Percentiles rank a stretch among this genome's conserved stretches.
These are phyloP conservation scores for Mechanitis mazaeus DNA, from an alignment of 2,888 invertebrate genomes.

Conservation along the genomic window DNA sequence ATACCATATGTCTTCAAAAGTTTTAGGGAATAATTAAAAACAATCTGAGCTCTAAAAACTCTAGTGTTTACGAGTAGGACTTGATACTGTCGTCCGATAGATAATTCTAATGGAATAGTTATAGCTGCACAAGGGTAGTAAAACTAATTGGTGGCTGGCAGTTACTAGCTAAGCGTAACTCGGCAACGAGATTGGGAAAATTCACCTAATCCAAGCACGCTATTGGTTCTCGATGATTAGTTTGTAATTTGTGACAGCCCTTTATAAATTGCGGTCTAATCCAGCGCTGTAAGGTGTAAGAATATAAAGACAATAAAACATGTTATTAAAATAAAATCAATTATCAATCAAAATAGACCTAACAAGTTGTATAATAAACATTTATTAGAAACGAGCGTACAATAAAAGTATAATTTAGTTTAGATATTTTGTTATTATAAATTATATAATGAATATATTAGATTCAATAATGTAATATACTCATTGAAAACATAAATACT, in stretches of 20 bases:
- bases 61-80: conserved; percentile 30
- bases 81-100: conserved; percentile 57
- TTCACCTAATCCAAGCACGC: conserved; percentile 67
- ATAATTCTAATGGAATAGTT: conserved; percentile 58
- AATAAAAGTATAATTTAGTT: too few species aligned
- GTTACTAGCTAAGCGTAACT: conserved; percentile 1
- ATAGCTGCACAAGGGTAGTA: conserved; percentile 69
- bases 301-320: not conserved
- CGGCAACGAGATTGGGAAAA: conserved; percentile 62
- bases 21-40: too few species aligned
- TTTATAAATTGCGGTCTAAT: conserved; percentile 16
- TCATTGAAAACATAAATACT: too few species aligned
- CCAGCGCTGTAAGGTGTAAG: not conserved
- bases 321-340: too few species aligned
- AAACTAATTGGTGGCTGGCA: conserved; percentile 34
- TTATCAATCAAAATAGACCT: too few species aligned
- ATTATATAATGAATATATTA: too few species aligned
- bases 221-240: conserved; percentile 67
- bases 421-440: too few species aligned
- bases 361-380: too few species aligned
- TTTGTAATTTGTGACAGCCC: conserved; percentile 60
- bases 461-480: too few species aligned
- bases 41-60: too few species aligned
- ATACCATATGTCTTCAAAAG: too few species aligned
- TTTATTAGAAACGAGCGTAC: too few species aligned